Percentiles rank a stretch among this genome's conserved stretches.
Evolutionary conservation across 2,797 vertebrate species (phyloP).

Genomic region (Macrochelys suwanniensis): DNA sequence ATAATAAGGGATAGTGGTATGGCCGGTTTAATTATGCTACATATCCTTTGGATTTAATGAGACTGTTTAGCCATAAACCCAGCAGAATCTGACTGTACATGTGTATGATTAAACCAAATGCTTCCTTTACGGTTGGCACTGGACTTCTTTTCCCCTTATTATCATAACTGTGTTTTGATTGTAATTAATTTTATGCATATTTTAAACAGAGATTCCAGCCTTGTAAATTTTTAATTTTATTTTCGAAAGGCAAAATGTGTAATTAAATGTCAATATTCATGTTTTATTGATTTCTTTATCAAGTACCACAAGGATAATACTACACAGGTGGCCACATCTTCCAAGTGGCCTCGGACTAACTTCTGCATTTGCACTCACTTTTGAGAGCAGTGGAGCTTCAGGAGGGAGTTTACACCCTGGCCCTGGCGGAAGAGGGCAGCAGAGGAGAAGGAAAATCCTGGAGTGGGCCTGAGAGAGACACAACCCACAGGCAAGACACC

Average conservation of each 20-base stretch:
- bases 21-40: background rate
- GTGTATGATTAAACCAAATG: background rate
- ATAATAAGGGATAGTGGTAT: background rate
- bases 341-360: background rate
- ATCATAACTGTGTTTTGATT: background rate
- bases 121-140: background rate
- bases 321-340: background rate
- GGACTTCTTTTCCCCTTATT: background rate
- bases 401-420: no score
- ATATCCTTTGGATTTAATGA: background rate
- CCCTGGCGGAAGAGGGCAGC: no score
- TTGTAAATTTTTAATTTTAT: background rate
- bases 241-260: background rate
- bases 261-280: background rate
- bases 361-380: background rate
- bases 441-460: no score
- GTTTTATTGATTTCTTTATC: background rate
- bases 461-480: no score
- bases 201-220: background rate
- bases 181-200: background rate
- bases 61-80: background rate
- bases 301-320: background rate
- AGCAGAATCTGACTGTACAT: background rate
- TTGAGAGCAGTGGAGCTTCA: background rate
- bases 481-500: no score